These are phyloP conservation scores for Melanchra persicariae DNA, from an alignment of 2,888 invertebrate species.

Conservation along the genomic window DNA sequence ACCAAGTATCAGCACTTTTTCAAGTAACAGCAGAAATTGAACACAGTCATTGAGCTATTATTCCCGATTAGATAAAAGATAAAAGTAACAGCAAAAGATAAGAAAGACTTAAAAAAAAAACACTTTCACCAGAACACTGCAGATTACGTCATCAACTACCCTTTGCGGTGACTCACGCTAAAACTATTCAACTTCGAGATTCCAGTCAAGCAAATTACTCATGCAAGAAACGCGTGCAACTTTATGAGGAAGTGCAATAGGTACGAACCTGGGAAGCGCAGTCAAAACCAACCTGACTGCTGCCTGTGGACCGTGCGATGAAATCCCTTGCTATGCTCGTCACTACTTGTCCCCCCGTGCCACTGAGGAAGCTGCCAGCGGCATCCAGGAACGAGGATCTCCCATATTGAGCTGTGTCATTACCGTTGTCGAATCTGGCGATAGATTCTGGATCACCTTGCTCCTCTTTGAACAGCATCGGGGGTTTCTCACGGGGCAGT, in stretches of 20 bases:
- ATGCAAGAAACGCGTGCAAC: slow-evolving; percentile 80
- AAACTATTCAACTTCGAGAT: slow-evolving; percentile 54
- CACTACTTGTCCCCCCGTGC: slow-evolving; percentile 89
- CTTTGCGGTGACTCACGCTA: slow-evolving; percentile 49
- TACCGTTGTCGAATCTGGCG: slow-evolving; percentile 79
- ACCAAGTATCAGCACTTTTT: no score
- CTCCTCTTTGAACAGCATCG: slow-evolving; percentile 75
- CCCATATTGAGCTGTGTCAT: slow-evolving; percentile 78
- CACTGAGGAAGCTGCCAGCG: slow-evolving; percentile 85
- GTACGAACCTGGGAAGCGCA: slow-evolving; percentile 89
- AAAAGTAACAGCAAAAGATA: slow-evolving; percentile 33
- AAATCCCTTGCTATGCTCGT: slow-evolving; percentile 92
- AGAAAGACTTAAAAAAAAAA: not conserved
- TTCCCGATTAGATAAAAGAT: slow-evolving; percentile 13
- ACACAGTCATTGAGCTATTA: not conserved
- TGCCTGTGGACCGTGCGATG: slow-evolving; percentile 92
- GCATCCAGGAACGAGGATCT: slow-evolving; percentile 83
- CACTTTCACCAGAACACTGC: not conserved
- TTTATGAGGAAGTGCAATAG: slow-evolving; percentile 75
- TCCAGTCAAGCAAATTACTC: slow-evolving; percentile 66
- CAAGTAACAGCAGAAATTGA: not conserved
- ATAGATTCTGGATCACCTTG: slow-evolving; percentile 71
- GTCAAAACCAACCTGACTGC: slow-evolving; percentile 93
- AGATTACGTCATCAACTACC: slow-evolving; percentile 52
- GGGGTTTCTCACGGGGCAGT: slow-evolving; percentile 81